These are phyloP conservation scores for Sarcophaga carnaria DNA, from an alignment of 2,888 invertebrate genomes.

Conservation along the genomic window DNA sequence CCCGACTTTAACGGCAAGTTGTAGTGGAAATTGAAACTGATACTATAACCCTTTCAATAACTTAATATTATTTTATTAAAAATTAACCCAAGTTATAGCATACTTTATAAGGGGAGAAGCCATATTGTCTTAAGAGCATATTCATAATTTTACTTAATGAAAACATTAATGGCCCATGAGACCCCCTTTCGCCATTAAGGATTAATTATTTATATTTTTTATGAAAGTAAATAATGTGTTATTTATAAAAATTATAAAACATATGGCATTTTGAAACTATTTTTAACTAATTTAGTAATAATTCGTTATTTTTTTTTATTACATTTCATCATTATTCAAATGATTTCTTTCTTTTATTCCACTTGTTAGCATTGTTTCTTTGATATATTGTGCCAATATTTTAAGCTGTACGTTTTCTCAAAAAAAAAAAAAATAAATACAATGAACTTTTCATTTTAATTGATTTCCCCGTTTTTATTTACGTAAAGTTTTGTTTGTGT, in stretches of 20 bases:
- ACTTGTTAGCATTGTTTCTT: conserved; percentile 1
- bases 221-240: too few relatives aligned
- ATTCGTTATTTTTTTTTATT: background rate
- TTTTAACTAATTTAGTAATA: background rate
- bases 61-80: too few relatives aligned
- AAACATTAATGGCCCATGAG: too few relatives aligned
- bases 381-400: conserved; percentile 30
- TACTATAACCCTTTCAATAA: too few relatives aligned
- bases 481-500: background rate
- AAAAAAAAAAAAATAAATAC: conserved; percentile 51
- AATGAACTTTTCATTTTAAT: conserved; percentile 67
- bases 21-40: too few relatives aligned
- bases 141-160: too few relatives aligned
- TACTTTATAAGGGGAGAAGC: too few relatives aligned
- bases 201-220: background rate
- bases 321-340: background rate
- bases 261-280: background rate
- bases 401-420: background rate
- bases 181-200: background rate
- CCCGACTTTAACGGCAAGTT: too few relatives aligned
- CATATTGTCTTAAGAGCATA: too few relatives aligned
- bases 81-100: too few relatives aligned
- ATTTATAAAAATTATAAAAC: too few relatives aligned
- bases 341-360: background rate
- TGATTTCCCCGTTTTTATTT: conserved; percentile 54